Evolutionary conservation across 2,113 vertebrate genomes (phyloP), one percentile per base, ranked within the genome.

Genomic region (Rhodinocichla rosea): DNA sequence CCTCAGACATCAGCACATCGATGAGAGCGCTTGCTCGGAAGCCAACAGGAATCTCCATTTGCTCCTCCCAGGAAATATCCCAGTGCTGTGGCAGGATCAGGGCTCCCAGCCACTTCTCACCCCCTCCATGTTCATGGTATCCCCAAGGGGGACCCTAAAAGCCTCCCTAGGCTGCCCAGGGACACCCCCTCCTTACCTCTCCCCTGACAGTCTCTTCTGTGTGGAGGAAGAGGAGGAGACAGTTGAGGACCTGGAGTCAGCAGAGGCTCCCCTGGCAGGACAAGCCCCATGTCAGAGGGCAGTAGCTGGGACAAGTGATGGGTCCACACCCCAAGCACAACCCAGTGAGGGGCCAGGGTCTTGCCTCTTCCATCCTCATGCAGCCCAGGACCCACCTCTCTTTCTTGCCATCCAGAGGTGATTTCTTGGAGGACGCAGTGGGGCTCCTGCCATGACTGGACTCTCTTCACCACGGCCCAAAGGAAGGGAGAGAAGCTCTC

Each of bases 211-310:
- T 68, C 98, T 99, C 97, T 98, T 99, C 60, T 98, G 97, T n/a
- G 97, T 96, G 15, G 98, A 98, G 56, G 98, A 97, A 24, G 96
- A 90, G 42, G 88, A 89, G 30, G 96, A 89, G 37, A 56, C 0
- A 1, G 75, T 27, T 0, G 65, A 82, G 83, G 96, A 98, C 96
- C 97, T 99, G 5, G 97, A 98, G 52, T 98, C 98, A 9, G 87
- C 96, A 12, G 98, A 99, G 87, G 99, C 98, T 33, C 98, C 98
- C 97, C 99, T 99, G 86, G 76, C 91, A 95, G 84, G 92, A 85
- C 0, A 2, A 91, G 53, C 32, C 28, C 8, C 65, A 1, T 4
- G 16, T 89, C 64, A 83, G 75, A 64, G 23, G 17, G 5, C 3
- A 4, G 27, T 0, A 0, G 39, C 0, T 32, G 70, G 42, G 33